Conservation (phyloP, 2,888 invertebrate species). For the Ormyrus thymus region DNA sequence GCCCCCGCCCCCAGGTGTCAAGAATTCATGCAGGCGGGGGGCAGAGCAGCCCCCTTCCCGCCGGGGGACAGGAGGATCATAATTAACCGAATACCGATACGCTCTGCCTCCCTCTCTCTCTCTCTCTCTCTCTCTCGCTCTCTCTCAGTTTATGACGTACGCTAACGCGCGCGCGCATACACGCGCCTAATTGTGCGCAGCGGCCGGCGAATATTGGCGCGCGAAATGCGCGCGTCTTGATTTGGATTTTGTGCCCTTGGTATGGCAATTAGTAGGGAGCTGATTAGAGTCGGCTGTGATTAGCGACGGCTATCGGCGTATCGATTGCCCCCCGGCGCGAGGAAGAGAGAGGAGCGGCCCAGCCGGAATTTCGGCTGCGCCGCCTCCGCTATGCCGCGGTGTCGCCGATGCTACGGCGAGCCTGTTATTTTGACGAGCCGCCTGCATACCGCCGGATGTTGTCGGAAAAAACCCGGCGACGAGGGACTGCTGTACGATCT, state of each 20-base stretch:
- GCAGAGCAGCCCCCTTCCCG: not conserved
- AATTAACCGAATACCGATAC: slow-evolving; percentile 73
- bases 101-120: slow-evolving; percentile 63
- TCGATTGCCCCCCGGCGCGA: slow-evolving; percentile 16
- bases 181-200: slow-evolving; percentile 67
- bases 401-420: not conserved
- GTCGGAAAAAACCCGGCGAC: too few species aligned
- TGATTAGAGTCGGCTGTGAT: slow-evolving; percentile 54
- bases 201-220: slow-evolving; percentile 4
- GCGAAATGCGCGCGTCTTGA: slow-evolving; percentile 49
- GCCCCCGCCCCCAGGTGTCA: slow-evolving; percentile 67
- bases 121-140: not conserved
- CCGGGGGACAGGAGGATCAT: slow-evolving; percentile 66
- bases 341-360: not conserved
- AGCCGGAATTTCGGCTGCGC: slow-evolving; percentile 17
- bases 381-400: slow-evolving; percentile 3
- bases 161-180: slow-evolving; percentile 57
- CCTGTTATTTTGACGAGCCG: too few species aligned
- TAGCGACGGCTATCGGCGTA: slow-evolving; percentile 48
- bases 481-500: too few species aligned
- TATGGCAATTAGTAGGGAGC: slow-evolving; percentile 47
- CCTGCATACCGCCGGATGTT: too few species aligned
- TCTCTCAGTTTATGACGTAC: not conserved
- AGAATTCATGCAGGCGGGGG: slow-evolving; percentile 71
- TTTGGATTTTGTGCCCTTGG: slow-evolving; percentile 50